Evolutionary conservation across 2,113 vertebrate species (phyloP).

Genomic region (Ailuropoda melanoleuca): DNA sequence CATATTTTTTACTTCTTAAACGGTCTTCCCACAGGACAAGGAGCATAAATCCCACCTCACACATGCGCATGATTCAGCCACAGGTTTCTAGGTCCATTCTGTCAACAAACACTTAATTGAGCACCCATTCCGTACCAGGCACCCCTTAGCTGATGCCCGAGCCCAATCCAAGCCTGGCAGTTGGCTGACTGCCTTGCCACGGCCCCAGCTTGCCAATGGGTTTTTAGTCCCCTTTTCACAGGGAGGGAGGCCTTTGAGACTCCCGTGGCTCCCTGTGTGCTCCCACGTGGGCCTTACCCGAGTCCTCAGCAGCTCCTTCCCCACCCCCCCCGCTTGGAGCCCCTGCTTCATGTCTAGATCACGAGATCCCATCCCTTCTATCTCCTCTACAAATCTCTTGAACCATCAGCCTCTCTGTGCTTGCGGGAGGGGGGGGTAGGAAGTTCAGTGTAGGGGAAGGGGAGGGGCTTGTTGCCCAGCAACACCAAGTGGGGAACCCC

Average conservation of each 20-base stretch:
- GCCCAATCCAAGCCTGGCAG: not conserved
- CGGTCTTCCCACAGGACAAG: not conserved
- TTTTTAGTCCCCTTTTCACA: not conserved
- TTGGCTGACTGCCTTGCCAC: too few species aligned
- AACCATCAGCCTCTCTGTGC: not conserved
- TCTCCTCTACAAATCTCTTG: not conserved
- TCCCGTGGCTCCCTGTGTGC: not conserved
- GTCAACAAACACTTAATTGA: too few species aligned
- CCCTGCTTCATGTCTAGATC: not conserved
- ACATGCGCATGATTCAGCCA: fast-evolving
- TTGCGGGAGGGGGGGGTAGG: not conserved
- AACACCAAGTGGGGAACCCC: too few species aligned
- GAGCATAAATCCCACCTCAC: not conserved
- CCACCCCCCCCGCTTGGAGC: too few species aligned
- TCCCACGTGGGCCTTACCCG: not conserved
- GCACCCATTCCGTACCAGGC: fast-evolving
- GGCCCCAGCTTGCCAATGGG: not conserved
- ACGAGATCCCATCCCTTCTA: not conserved
- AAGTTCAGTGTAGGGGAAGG: not conserved
- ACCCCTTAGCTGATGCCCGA: not conserved
- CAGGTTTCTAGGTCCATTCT: too few species aligned
- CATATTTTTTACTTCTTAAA: not conserved
- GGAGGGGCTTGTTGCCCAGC: not conserved
- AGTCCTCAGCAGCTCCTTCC: not conserved
- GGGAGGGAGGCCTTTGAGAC: not conserved